Conservation (phyloP, 2,797 vertebrate genomes). For the Chromis chromis region DNA sequence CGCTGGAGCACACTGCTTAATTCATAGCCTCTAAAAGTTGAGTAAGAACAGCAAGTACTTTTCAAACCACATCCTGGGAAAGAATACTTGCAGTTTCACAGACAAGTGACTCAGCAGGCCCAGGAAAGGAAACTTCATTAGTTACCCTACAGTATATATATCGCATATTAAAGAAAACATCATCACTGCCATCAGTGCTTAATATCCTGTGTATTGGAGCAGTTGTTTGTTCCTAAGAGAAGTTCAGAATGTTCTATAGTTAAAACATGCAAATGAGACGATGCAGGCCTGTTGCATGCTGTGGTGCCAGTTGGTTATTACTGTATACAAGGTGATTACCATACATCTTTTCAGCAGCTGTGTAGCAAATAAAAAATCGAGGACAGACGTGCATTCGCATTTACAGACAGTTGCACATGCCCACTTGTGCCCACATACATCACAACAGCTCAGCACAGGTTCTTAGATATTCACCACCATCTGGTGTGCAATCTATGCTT, state of each 20-base stretch:
- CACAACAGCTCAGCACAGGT: not conserved
- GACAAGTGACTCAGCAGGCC: too few species aligned
- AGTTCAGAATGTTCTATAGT: not conserved
- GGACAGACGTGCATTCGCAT: slow-evolving; percentile 14
- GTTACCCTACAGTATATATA: too few species aligned
- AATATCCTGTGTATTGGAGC: not conserved
- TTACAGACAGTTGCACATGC: slow-evolving; percentile 10
- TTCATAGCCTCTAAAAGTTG: too few species aligned
- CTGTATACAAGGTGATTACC: slow-evolving; percentile 41
- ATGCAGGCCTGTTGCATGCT: slow-evolving; percentile 5
- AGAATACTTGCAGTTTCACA: too few species aligned
- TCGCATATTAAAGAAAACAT: too few species aligned
- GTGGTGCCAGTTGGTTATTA: slow-evolving; percentile 33
- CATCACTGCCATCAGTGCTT: slow-evolving; percentile 5
- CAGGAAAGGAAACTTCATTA: too few species aligned
- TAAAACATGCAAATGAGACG: slow-evolving; percentile 34
- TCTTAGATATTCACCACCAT: slow-evolving; percentile 48
- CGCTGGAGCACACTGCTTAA: too few species aligned
- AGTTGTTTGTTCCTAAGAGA: not conserved
- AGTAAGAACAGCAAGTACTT: too few species aligned
- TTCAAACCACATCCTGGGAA: too few species aligned
- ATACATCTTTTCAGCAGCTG: slow-evolving; percentile 46
- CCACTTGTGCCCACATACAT: not conserved
- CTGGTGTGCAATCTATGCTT: slow-evolving; percentile 31
- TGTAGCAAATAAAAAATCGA: slow-evolving; percentile 36